Evolutionary conservation across 1,140 invertebrate genomes (phyloP).

Genomic region (Bombus soroeensis): DNA sequence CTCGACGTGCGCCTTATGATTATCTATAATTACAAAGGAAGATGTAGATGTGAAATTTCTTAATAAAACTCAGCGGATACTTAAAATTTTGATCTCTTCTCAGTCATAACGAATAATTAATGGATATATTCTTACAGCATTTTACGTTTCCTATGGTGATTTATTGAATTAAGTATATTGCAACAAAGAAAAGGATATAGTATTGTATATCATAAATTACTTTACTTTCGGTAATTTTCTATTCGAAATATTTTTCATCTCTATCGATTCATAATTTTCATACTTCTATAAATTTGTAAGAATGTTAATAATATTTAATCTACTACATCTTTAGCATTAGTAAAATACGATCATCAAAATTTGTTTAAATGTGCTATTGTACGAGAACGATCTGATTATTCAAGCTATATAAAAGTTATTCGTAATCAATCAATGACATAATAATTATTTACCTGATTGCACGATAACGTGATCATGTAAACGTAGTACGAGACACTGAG

Average conservation of each 20-base stretch:
- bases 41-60: too few species aligned
- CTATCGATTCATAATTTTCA: not conserved
- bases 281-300: not conserved
- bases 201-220: not conserved
- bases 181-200: too few species aligned
- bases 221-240: not conserved
- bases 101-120: not conserved
- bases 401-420: not conserved
- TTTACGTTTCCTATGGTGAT: not conserved
- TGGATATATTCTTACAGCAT: not conserved
- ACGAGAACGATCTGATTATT: not conserved
- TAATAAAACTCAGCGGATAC: not conserved
- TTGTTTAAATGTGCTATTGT: not conserved
- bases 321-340: not conserved
- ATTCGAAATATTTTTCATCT: too few species aligned
- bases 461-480: not conserved
- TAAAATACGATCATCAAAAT: not conserved
- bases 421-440: not conserved
- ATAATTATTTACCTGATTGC: not conserved
- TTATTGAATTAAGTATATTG: not conserved
- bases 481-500: not conserved
- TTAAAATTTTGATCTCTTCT: not conserved
- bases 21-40: not conserved
- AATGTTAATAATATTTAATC: too few species aligned
- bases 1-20: not conserved